Evolutionary conservation across 2,888 invertebrate species (phyloP).

Genomic region (Heliconius hortense): DNA sequence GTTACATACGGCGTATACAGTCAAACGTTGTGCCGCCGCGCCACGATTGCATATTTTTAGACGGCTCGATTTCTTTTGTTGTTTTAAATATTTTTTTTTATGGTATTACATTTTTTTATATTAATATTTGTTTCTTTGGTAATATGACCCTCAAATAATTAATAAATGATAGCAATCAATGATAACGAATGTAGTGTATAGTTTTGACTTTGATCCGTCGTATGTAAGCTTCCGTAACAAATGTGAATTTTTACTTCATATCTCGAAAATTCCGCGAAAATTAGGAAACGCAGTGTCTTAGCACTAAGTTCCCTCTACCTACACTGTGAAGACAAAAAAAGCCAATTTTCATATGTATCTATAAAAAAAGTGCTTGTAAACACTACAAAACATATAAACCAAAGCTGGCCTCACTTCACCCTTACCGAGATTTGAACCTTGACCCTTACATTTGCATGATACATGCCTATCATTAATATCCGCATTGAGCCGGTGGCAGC

Average conservation of each 20-base stretch:
- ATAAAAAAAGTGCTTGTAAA: neutral
- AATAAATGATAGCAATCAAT: neutral
- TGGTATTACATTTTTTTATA: neutral
- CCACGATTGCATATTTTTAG: too few relatives aligned
- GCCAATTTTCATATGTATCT: too few relatives aligned
- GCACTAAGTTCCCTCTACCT: too few relatives aligned
- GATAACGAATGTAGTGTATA: neutral
- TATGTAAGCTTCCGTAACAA: neutral
- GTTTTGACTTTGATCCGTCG: neutral
- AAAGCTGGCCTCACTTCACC: conserved; percentile 32
- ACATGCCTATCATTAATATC: conserved; percentile 73
- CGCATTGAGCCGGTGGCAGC: conserved; percentile 72
- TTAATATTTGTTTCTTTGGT: too few relatives aligned
- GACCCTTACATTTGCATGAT: conserved; percentile 64
- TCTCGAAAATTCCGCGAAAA: neutral
- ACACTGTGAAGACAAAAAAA: too few relatives aligned
- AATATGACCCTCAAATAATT: neutral
- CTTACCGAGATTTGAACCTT: conserved; percentile 29
- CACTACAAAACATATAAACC: neutral
- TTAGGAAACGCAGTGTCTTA: too few relatives aligned
- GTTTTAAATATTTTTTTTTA: too few relatives aligned
- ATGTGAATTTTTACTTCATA: neutral
- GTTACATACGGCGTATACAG: too few relatives aligned
- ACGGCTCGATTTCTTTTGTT: too few relatives aligned
- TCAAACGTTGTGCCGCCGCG: too few relatives aligned